Conservation (phyloP, 2,113 vertebrate species). For the Condylura cristata region DNA sequence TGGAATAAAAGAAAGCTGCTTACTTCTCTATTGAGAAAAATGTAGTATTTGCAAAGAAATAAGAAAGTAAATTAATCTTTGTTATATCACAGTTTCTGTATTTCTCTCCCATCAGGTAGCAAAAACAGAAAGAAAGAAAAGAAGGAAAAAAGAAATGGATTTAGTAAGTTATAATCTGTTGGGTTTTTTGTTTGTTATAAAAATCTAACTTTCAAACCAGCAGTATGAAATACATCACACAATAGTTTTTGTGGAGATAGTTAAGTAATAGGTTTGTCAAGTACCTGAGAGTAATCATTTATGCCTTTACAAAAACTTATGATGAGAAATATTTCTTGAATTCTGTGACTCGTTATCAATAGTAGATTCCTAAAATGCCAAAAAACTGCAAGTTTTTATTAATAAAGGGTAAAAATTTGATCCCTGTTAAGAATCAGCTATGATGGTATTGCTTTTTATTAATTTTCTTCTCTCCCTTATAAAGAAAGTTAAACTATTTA, state of each 20-base stretch:
- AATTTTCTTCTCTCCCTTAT: neutral
- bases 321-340: neutral
- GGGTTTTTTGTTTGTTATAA: neutral
- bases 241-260: conserved; percentile 18
- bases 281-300: neutral
- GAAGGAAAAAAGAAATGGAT: conserved; percentile 96
- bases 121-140: conserved; percentile 97
- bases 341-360: neutral
- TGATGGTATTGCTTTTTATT: neutral
- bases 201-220: neutral
- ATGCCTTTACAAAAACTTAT: neutral
- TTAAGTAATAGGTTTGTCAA: conserved; percentile 37
- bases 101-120: conserved; percentile 83
- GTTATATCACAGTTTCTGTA: conserved; percentile 40
- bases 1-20: conserved; percentile 2
- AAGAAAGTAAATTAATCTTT: conserved; percentile 43
- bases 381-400: conserved; percentile 30
- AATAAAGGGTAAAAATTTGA: neutral
- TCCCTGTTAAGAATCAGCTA: neutral
- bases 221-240: neutral
- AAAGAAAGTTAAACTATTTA: neutral
- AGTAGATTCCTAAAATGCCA: conserved; percentile 4
- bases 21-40: conserved; percentile 21
- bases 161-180: conserved; percentile 88
- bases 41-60: conserved; percentile 45